A percentile compares a stretch with the other conserved stretches of the same genome.
Evolutionary conservation across 2,888 invertebrate species (phyloP).

Genomic region (Eristalis arbustorum): DNA sequence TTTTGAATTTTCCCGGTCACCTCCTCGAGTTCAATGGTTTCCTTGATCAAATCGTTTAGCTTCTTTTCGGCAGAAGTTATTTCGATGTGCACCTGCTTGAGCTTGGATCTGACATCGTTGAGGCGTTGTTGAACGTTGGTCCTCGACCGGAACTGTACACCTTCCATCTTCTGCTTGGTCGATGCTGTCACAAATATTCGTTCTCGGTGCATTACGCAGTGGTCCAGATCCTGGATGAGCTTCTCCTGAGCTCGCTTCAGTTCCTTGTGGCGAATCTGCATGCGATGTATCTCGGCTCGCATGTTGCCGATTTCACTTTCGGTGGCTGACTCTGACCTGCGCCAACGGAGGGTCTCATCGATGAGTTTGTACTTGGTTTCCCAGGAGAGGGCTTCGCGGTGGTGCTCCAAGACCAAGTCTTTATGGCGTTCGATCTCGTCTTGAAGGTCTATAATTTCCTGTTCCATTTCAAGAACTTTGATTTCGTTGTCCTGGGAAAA

Average conservation of each 20-base stretch:
- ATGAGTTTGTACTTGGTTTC: slow-evolving; percentile 89
- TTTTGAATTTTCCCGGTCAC: slow-evolving; percentile 73
- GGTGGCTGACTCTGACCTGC: slow-evolving; percentile 84
- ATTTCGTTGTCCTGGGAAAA: slow-evolving; percentile 84
- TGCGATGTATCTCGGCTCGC: slow-evolving; percentile 90
- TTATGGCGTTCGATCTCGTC: slow-evolving; percentile 83
- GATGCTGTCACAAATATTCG: slow-evolving; percentile 83
- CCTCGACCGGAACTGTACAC: slow-evolving; percentile 80
- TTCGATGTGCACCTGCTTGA: slow-evolving; percentile 81
- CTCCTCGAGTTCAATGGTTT: slow-evolving; percentile 73
- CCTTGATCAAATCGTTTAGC: slow-evolving; percentile 72
- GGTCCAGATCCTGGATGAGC: slow-evolving; percentile 83
- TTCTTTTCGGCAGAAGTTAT: slow-evolving; percentile 74
- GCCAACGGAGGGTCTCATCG: slow-evolving; percentile 86
- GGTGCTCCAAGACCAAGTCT: slow-evolving; percentile 83
- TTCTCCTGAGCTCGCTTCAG: slow-evolving; percentile 78
- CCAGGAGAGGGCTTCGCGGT: slow-evolving; percentile 89
- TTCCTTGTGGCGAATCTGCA: slow-evolving; percentile 84
- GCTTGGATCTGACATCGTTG: slow-evolving; percentile 82
- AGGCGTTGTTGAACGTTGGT: slow-evolving; percentile 82
- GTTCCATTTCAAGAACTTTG: slow-evolving; percentile 85
- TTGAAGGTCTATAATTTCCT: slow-evolving; percentile 85
- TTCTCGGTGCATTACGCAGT: slow-evolving; percentile 84
- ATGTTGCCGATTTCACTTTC: slow-evolving; percentile 88
- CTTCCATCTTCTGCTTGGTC: slow-evolving; percentile 81